Base-by-base conservation (phyloP, 2,113 vertebrate genomes). In the Hippocampus guttulatus region DNA sequence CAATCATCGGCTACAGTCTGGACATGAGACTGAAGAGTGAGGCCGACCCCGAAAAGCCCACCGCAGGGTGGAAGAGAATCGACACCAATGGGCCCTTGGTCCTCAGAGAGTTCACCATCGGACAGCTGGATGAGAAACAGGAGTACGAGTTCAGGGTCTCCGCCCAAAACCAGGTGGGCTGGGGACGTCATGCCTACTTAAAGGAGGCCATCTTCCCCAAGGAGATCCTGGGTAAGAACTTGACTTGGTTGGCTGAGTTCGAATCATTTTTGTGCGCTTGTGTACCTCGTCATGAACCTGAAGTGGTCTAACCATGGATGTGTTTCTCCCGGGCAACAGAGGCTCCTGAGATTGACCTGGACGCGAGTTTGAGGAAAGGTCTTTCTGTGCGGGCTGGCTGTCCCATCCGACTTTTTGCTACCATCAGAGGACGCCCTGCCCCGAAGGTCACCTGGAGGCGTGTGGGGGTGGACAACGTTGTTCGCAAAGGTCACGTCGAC, bases 61-160 rank as follows among this genome's bases (percentile, higher is more conserved):
- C 96, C 21, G 95, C 93, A 88, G 95, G 95, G 74, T 99, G 97
- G 97, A 96, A 94, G 88, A 93, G 93, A 75, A 97, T 96, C 25
- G 97, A 96, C 81, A 95, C 95, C 65, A 90, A 88, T 49, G 94
- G 95, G 60, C 95, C 96, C 23, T 84, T 98, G 80, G 93, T 98
- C 75, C 92, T 95, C 74, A 97, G 91, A 74, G 95, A 98, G 89
- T 98, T 95, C 79, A 98, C 95, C 23, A 94, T 94, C 14, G 87
- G 88, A n/a, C 94, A 94, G 71, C 91, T 99, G 74, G 93, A 95
- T 81, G 97, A 98, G 76, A 98, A 96, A 38, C 91, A 92, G 20
- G 92, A 97, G 79, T 99, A 98, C 30, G 95, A 98, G 27, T 99
- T 99, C 87, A 94, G 96, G 71, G 97, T 99, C 47, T 97, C 94